Base-by-base conservation (phyloP, 2,888 invertebrate genomes). In the Leucophenga maculata region DNA sequence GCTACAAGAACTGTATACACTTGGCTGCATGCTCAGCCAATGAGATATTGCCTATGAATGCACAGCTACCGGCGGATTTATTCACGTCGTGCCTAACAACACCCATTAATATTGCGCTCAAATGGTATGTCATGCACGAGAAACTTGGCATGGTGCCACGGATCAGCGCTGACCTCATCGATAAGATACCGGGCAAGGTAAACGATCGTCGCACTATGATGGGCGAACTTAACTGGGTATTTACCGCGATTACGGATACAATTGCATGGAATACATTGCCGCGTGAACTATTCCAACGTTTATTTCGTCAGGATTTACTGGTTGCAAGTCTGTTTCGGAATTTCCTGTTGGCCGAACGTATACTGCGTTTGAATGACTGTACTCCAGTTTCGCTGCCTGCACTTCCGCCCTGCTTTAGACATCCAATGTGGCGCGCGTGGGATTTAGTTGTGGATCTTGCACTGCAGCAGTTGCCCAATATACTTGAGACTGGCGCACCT, bases 201-300 rank as follows among this genome's bases (percentile, higher is more conserved):
- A 95, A 94, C 77, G 98, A 99, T 90, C 91, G 98, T 20, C 92
- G 97, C 80, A 98, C 99, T 32, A 97, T 99, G 96, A 91, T 99
- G 77, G 99, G 99, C 62, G 99, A 99, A 90, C 90, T 99, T 72
- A 99, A 99, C 91, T 99, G 99, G 99, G 98, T 99, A 86, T 99
- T 99, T 90, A 99, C 99, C 1, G 99, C 99, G 57, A 98, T 99
- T 79, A 99, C 99, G 0, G 99, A 99, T 89, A 99, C 99, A 11
- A 99, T 99, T 86, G 99, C 99, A 0, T 99, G 99, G 99, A 98
- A 98, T 87, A 95, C 95, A 54, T 90, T 99, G 81, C 97, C 98
- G 4, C 91, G 95, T 88, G 98, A 98, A 80, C 90, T 97, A 79
- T 99, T 99, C 90, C 98, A 99, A 90, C 95, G 94, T 87, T 90